phyloP scores from a whole-genome alignment of 2,797 vertebrate genomes.

The Silurus aristotelis region DNA sequence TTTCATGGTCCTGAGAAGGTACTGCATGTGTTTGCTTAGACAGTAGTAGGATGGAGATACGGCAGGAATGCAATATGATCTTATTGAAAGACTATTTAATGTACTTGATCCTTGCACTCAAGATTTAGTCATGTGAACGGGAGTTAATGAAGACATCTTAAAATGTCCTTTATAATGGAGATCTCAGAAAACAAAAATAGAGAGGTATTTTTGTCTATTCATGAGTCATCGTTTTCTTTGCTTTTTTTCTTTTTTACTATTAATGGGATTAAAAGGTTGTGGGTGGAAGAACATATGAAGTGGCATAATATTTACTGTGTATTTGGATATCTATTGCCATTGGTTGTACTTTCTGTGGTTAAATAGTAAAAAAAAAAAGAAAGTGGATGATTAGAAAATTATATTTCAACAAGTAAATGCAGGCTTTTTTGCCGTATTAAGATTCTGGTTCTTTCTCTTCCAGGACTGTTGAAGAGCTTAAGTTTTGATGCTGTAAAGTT shows the following conservation, averaged over 20 bases:
- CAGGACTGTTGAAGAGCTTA: not conserved
- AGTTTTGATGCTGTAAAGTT: not conserved
- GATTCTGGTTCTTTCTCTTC: not conserved
- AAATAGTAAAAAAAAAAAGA: not conserved
- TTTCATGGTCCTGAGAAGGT: conserved; percentile 55
- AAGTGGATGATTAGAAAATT: not conserved
- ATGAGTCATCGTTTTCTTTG: not conserved
- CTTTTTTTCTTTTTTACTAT: not conserved
- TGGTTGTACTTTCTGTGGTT: not conserved
- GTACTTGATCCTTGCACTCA: not conserved
- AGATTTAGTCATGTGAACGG: not conserved
- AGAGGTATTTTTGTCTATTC: not conserved
- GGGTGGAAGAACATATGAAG: not conserved
- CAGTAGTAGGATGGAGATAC: not conserved
- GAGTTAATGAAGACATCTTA: not conserved
- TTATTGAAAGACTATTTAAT: not conserved
- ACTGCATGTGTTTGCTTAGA: conserved; percentile 17
- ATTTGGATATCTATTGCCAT: not conserved
- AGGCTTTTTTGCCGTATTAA: not conserved
- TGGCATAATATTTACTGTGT: conserved; percentile 11
- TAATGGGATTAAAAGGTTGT: not conserved
- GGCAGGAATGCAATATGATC: not conserved
- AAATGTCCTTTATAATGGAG: not conserved
- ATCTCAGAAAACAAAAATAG: not conserved
- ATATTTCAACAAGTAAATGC: not conserved